A percentile compares a stretch with the other conserved stretches of the same genome.
phyloP scores from a whole-genome alignment of 1,140 invertebrate species.

The Tyrophagus putrescentiae region DNA sequence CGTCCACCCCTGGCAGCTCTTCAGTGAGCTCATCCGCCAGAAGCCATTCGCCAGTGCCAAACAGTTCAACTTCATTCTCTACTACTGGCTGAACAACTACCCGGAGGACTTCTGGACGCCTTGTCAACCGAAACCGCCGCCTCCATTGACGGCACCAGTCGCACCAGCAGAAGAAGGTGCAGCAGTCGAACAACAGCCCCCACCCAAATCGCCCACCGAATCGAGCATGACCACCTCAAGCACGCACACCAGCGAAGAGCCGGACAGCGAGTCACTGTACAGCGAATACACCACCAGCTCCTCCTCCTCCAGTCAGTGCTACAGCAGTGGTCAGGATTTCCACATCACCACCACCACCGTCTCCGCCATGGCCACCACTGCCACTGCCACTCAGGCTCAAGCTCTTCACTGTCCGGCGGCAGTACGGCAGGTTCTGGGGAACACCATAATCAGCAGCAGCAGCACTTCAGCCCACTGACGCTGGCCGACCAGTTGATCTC shows the following conservation, averaged over 20 bases:
- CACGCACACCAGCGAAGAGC: too few relatives aligned
- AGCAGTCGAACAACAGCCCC: too few relatives aligned
- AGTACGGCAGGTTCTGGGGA: not conserved
- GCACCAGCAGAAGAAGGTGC: too few relatives aligned
- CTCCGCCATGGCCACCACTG: not conserved
- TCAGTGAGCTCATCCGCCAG: slow-evolving; percentile 11
- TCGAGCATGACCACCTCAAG: too few relatives aligned
- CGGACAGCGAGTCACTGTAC: slow-evolving; percentile 1
- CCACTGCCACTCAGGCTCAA: not conserved
- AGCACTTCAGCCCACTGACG: not conserved
- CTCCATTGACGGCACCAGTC: too few relatives aligned
- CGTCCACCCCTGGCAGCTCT: slow-evolving; percentile 17
- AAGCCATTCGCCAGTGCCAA: not conserved
- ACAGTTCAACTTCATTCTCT: slow-evolving; percentile 23
- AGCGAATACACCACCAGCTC: not conserved
- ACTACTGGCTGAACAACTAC: slow-evolving; percentile 25
- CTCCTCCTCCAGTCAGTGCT: not conserved
- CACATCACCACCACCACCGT: not conserved
- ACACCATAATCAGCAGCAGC: not conserved
- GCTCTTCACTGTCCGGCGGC: slow-evolving; percentile 10
- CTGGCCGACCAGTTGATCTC: slow-evolving; percentile 18
- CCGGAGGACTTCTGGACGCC: slow-evolving; percentile 22
- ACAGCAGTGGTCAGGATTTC: not conserved
- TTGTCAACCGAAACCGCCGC: slow-evolving; percentile 9
- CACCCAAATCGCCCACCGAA: too few relatives aligned